Base-by-base conservation (phyloP, 2,113 vertebrate species). In the Cyanoderma ruficeps region DNA sequence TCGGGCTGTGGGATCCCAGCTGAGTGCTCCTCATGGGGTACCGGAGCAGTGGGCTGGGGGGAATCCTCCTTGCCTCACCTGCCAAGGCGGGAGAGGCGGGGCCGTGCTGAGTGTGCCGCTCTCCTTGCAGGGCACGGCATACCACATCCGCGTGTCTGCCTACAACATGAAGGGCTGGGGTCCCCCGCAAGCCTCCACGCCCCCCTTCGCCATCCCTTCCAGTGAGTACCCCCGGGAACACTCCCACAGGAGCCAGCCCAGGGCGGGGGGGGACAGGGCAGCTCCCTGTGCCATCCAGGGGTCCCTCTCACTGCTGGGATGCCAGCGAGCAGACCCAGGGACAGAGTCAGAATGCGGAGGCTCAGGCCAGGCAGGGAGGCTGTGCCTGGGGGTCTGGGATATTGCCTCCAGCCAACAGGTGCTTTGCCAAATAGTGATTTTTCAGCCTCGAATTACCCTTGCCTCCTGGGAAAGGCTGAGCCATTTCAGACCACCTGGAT, bases 141-240 rank as follows among this genome's bases (percentile, higher is more conserved):
- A 99, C 97, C 99, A 99, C 4, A 96, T 99, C 83, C 98, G 98
- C 46, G 99, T 99, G 67, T 98, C 98, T 7, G 98, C 99, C 49
- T 99, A 99, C 97, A 99, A 99, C 97, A 99, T 99, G 99, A 99
- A 99, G 94, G 99, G 99, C 46, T 99, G 99, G 99, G 98, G 99
- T 18, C 96, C 98, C 35, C 96, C 98, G 0, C 98, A 98, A 35
- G 79, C 95, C 64, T 98, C 98, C 4, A 67, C 96, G 52, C 99
- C 99, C 33, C 87, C 97, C 41, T 99, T 97, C 8, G 98, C 98
- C 37, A 95, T 97, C 71, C 98, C 99, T 53, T 99, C 99, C 90
- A 99, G 99, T 99, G 97, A 98, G 98, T 98, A 86, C 44, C 47
- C 28, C 53, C 13, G 10, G 49, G 59, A 76, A 22, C 1, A 1